Conservation (phyloP, 2,888 invertebrate genomes). For the Atherix ibis region DNA sequence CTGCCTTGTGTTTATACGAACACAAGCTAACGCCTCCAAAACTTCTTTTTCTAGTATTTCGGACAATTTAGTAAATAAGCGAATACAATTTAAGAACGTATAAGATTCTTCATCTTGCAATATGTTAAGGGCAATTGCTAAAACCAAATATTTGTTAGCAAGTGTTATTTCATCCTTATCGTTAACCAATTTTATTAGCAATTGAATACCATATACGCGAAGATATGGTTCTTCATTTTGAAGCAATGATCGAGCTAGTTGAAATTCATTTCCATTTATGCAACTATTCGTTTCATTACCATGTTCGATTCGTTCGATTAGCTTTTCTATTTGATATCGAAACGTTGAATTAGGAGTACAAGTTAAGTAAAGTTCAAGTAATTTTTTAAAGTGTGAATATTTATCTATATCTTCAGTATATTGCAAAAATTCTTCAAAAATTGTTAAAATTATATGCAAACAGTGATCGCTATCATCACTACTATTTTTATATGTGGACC, state of each 20-base stretch:
- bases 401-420: constrained; percentile 12
- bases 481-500: constrained; percentile 15
- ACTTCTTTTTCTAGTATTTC: constrained; percentile 25
- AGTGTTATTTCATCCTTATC: constrained; percentile 19
- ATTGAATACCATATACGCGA: constrained; percentile 28
- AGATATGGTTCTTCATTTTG: constrained; percentile 23
- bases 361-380: constrained; percentile 11
- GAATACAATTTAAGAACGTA: constrained; percentile 28
- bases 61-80: constrained; percentile 23
- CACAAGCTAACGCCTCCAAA: constrained; percentile 25
- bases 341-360: constrained; percentile 15
- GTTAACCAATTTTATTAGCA: constrained; percentile 22
- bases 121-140: constrained; percentile 23
- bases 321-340: constrained; percentile 14
- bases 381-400: constrained; percentile 12
- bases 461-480: constrained; percentile 9
- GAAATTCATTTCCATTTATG: constrained; percentile 9
- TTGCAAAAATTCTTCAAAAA: constrained; percentile 23
- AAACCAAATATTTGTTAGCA: constrained; percentile 22
- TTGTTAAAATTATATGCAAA: constrained; percentile 12
- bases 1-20: constrained; percentile 25
- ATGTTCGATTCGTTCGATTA: constrained; percentile 15
- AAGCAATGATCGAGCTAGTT: constrained; percentile 20
- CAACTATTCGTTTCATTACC: constrained; percentile 7
- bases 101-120: constrained; percentile 28